These are phyloP conservation scores for Polia nebulosa DNA, from an alignment of 2,888 invertebrate genomes.

Conservation along the genomic window DNA sequence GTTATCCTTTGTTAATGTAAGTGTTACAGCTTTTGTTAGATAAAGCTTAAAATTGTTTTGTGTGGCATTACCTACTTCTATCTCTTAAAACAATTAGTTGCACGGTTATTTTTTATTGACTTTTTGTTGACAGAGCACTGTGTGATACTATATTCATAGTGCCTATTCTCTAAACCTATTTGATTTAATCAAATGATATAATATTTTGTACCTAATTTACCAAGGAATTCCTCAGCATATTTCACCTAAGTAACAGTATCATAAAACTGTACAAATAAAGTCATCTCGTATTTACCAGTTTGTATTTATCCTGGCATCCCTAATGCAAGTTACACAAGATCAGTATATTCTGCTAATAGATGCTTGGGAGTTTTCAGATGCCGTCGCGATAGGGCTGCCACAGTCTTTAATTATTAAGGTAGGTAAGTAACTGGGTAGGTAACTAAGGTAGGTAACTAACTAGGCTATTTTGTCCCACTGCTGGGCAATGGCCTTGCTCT, in stretches of 20 bases:
- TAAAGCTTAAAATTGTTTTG: neutral
- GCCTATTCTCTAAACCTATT: too few relatives aligned
- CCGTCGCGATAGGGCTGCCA: constrained; percentile 34
- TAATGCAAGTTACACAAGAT: constrained; percentile 42
- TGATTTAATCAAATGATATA: neutral
- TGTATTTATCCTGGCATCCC: constrained; percentile 30
- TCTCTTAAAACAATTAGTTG: too few relatives aligned
- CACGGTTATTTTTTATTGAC: neutral
- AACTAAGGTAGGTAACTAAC: too few relatives aligned
- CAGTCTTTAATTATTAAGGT: neutral
- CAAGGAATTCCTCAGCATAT: neutral
- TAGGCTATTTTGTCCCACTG: too few relatives aligned
- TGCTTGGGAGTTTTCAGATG: constrained; percentile 39
- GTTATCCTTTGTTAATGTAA: neutral
- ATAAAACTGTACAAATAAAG: constrained; percentile 51
- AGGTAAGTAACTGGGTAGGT: too few relatives aligned
- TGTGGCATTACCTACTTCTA: neutral
- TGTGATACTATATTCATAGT: neutral
- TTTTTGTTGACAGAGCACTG: too few relatives aligned
- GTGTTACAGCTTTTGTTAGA: neutral
- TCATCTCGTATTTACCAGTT: constrained; percentile 14
- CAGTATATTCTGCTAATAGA: constrained; percentile 54
- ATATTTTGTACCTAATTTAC: neutral
- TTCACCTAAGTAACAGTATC: constrained; percentile 14
- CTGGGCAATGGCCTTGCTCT: too few relatives aligned